These are phyloP conservation scores for Phasia obesa DNA, from an alignment of 2,888 invertebrate species.

Conservation along the genomic window DNA sequence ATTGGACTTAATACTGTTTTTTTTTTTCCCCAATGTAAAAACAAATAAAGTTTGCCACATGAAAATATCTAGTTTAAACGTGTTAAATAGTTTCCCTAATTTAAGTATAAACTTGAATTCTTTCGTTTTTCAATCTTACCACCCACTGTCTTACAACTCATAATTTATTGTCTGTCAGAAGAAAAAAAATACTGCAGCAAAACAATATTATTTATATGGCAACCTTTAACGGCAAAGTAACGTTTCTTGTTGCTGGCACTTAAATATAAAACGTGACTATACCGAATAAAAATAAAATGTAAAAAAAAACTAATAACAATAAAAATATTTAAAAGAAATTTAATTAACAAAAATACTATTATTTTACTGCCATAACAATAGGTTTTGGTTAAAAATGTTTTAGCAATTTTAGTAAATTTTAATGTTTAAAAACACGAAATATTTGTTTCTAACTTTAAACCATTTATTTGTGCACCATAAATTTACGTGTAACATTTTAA, in stretches of 20 bases:
- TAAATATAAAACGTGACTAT: conserved; percentile 56
- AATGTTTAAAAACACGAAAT: too few species aligned
- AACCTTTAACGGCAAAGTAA: conserved; percentile 56
- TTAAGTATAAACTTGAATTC: too few species aligned
- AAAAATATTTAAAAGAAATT: conserved; percentile 19
- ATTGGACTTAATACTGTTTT: too few species aligned
- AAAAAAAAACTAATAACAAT: neutral
- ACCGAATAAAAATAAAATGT: neutral
- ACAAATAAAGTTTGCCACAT: too few species aligned
- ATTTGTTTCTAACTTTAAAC: neutral
- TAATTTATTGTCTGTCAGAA: conserved; percentile 23
- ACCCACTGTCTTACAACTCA: neutral
- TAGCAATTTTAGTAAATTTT: neutral
- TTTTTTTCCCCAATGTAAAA: too few species aligned
- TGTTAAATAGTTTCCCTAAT: too few species aligned
- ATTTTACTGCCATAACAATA: too few species aligned
- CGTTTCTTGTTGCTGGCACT: conserved; percentile 22
- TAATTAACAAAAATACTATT: conserved; percentile 13
- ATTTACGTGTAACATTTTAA: conserved; percentile 37
- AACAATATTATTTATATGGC: conserved; percentile 13
- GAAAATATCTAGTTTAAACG: too few species aligned
- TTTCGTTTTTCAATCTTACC: neutral
- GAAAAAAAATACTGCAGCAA: neutral
- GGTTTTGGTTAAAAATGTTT: too few species aligned
- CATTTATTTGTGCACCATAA: conserved; percentile 19